A percentile compares a stretch with the other conserved stretches of the same genome.
These are phyloP conservation scores for Crossocerus cetratus DNA, from an alignment of 2,888 invertebrate genomes.

Conservation along the genomic window DNA sequence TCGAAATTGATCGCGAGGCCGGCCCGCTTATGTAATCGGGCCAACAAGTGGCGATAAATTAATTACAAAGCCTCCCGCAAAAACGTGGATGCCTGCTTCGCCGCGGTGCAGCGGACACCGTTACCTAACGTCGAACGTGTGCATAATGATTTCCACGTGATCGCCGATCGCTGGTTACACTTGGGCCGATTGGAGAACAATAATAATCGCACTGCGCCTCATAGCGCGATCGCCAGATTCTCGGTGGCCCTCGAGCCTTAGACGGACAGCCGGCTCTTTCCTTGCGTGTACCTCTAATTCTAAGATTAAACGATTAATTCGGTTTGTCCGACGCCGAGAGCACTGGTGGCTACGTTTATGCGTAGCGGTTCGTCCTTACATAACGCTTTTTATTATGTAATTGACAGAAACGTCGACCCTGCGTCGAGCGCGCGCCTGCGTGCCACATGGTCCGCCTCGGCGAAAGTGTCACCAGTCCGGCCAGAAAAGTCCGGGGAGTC, in stretches of 20 bases:
- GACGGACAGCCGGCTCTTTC: neutral
- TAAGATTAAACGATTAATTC: conserved; percentile 56
- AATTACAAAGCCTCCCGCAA: no score
- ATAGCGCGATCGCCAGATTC: neutral
- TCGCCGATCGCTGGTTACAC: no score
- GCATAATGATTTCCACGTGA: no score
- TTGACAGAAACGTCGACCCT: conserved; percentile 70
- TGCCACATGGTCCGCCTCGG: conserved; percentile 19
- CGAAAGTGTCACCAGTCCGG: conserved; percentile 49
- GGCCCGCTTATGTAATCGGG: no score
- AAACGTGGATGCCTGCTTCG: no score
- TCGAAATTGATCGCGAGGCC: no score
- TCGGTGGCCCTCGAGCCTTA: neutral
- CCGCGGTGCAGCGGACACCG: no score
- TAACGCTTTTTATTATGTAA: conserved; percentile 76
- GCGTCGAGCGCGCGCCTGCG: conserved; percentile 43
- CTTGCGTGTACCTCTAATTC: conserved; percentile 18
- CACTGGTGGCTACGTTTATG: conserved; percentile 62
- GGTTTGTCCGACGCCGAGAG: conserved; percentile 34
- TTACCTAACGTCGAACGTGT: no score
- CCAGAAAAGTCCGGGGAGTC: conserved; percentile 29
- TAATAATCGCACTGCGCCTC: neutral
- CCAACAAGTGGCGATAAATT: no score
- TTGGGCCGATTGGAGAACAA: no score
- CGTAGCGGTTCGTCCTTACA: conserved; percentile 72